Evolutionary conservation across 2,888 invertebrate genomes (phyloP).

Genomic region (Rhingia campestris): DNA sequence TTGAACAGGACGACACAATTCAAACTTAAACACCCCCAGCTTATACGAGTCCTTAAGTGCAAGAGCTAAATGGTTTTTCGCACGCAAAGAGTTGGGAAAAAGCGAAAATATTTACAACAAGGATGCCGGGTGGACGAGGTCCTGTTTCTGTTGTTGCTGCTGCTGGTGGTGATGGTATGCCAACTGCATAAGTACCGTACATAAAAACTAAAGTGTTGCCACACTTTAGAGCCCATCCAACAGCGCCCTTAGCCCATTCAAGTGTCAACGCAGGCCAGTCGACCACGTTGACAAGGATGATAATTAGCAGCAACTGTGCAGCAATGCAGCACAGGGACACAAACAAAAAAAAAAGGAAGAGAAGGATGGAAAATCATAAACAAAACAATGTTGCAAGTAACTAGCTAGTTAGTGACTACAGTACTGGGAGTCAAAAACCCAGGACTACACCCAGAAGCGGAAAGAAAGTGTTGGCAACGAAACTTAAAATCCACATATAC

Average conservation of each 20-base stretch:
- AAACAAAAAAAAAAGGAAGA: neutral
- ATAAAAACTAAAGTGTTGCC: conserved; percentile 30
- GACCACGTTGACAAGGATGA: neutral
- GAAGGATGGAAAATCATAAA: conserved; percentile 14
- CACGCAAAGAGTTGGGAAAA: conserved; percentile 27
- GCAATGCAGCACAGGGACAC: neutral
- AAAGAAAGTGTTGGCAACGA: conserved; percentile 10
- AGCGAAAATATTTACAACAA: neutral
- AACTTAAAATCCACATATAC: neutral
- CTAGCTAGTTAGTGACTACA: neutral
- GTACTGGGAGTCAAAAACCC: neutral
- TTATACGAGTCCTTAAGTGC: conserved; percentile 32
- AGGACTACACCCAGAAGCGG: conserved; percentile 27
- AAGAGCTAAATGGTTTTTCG: conserved; percentile 39
- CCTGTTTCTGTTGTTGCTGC: conserved; percentile 13
- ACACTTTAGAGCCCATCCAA: neutral
- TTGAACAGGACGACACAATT: conserved; percentile 25
- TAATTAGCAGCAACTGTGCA: conserved; percentile 15
- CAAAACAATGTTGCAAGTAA: conserved; percentile 7
- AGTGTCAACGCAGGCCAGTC: neutral
- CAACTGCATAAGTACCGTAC: conserved; percentile 24
- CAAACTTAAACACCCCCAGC: conserved; percentile 21
- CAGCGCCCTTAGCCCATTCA: neutral
- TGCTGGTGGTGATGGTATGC: conserved; percentile 6
- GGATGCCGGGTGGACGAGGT: neutral